Percentiles rank a stretch among this genome's conserved stretches.
Evolutionary conservation across 2,888 invertebrate species (phyloP).

Genomic region (Serrognathus titanus): DNA sequence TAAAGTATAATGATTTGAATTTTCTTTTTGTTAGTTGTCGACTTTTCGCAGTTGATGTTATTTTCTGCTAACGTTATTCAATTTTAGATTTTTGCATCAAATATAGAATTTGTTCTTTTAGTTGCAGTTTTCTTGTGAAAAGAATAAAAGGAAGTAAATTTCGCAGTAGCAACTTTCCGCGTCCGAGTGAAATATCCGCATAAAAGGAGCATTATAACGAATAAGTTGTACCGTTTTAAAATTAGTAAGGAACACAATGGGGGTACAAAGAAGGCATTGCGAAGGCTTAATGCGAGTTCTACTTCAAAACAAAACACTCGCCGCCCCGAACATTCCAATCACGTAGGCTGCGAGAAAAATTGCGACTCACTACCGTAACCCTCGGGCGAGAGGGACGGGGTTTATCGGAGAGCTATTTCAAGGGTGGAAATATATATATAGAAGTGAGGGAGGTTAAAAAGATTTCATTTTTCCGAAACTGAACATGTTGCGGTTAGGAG

Average conservation of each 20-base stretch:
- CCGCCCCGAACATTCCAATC: slow-evolving; percentile 43
- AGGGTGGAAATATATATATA: slow-evolving; percentile 45
- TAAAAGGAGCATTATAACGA: too few species aligned
- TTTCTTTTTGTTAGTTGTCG: too few species aligned
- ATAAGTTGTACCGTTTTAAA: not conserved
- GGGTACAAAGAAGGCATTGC: slow-evolving; percentile 3
- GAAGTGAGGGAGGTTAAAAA: slow-evolving; percentile 43
- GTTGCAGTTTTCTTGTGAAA: too few species aligned
- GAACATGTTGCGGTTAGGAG: slow-evolving; percentile 45
- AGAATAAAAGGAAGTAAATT: too few species aligned
- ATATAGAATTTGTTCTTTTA: too few species aligned
- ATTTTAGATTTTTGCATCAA: too few species aligned
- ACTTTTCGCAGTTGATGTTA: too few species aligned
- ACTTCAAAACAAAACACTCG: slow-evolving; percentile 45
- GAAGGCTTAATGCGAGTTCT: slow-evolving; percentile 29
- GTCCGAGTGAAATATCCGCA: too few species aligned
- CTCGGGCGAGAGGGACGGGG: slow-evolving; percentile 35
- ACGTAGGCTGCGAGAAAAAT: slow-evolving; percentile 51
- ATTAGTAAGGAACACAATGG: not conserved
- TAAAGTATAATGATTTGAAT: too few species aligned
- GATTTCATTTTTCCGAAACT: slow-evolving; percentile 49
- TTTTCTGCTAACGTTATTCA: too few species aligned
- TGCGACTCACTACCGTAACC: slow-evolving; percentile 48
- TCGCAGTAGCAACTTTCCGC: too few species aligned
- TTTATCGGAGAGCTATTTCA: slow-evolving; percentile 47